Base-by-base conservation (phyloP, 2,888 invertebrate species). In the Synanthedon formicaeformis region DNA sequence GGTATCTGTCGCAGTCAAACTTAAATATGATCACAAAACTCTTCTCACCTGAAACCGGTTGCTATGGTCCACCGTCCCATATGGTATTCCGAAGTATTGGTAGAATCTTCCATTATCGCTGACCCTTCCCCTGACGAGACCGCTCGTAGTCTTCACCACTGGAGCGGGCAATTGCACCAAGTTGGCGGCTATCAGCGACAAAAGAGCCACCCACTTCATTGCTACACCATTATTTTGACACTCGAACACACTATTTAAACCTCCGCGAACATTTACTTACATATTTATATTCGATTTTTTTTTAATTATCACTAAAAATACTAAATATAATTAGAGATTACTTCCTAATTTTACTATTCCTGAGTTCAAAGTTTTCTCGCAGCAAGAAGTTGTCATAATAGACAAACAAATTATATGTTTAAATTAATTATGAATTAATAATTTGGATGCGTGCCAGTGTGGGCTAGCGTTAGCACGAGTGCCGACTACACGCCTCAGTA, bases 21-120 rank as follows among this genome's bases (percentile, higher is more conserved):
- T 34, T 34, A 34, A n/a, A n/a, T n/a, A n/a, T n/a, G n/a, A n/a
- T n/a, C n/a, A n/a, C n/a, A n/a, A n/a, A n/a, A n/a, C n/a, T n/a
- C n/a, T n/a, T 34, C 51, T 62, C 50, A 83, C 85, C 81, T 78
- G 76, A 59, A 85, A 87, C 11, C 86, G 64, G 52, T 86, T 87
- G 1, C 55, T 66, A 1, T 71, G 69, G 48, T 74, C 66, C 18
- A 86, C 85, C 0, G 70, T 73, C 1, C 71, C 86, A 54, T 87
- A 87, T 0, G 86, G 86, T 50, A 87, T 77, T 1, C 86, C 86
- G 51, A 80, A 70, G 69, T 81, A 87, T 59, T 78, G 74, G 68
- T 74, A 71, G 60, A 78, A 73, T 52, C 58, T 65, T 5, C 83
- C 83, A 56, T 76, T 69, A 40, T 75, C 71, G 56, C 77, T 75